Evolutionary conservation across 2,113 vertebrate genomes (phyloP).

Genomic region (Perca flavescens): DNA sequence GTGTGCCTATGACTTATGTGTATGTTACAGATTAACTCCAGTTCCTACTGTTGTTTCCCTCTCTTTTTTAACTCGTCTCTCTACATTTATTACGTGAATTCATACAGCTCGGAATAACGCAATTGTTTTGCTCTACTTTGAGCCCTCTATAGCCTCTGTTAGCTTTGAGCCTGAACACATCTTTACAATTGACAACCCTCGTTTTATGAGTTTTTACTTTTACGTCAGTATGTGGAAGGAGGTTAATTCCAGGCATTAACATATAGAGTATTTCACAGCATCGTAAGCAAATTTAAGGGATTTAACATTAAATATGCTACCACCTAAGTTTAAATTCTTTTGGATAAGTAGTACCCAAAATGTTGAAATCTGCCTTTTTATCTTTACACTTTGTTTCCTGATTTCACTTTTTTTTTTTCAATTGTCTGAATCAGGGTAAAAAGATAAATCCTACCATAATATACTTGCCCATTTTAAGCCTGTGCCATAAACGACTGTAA

Average conservation of each 20-base stretch:
- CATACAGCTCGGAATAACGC: neutral
- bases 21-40: neutral
- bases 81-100: neutral
- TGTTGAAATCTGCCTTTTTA: conserved; percentile 8
- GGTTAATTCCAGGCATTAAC: neutral
- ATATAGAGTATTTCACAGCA: neutral
- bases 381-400: neutral
- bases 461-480: conserved; percentile 1
- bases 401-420: neutral
- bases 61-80: conserved; percentile 3
- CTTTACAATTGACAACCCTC: neutral
- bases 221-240: neutral
- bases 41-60: neutral
- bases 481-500: conserved; percentile 31
- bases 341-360: neutral
- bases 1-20: neutral
- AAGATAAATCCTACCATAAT: neutral
- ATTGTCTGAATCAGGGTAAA: conserved; percentile 24
- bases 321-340: neutral
- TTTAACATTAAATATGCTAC: neutral
- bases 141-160: conserved; percentile 10
- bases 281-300: neutral
- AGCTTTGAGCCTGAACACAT: neutral
- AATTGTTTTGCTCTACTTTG: neutral
- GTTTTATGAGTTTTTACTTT: conserved; percentile 3